Evolutionary conservation across 1,140 invertebrate genomes (phyloP).

Genomic region (Drosophila serrata): DNA sequence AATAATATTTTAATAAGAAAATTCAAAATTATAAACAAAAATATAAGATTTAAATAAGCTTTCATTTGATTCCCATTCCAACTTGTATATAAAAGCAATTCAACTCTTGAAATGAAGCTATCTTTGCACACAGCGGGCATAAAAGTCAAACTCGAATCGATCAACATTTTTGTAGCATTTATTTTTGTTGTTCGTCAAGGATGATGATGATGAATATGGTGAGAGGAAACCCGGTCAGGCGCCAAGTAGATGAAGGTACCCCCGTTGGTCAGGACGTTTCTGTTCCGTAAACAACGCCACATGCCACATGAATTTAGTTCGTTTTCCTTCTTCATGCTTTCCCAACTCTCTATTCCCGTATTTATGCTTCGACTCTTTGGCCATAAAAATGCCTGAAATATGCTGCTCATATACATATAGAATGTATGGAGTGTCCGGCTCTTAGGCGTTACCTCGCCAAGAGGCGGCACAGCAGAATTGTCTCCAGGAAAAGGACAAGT

Average conservation of each 20-base stretch:
- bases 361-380: constrained; percentile 25
- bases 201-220: constrained; percentile 37
- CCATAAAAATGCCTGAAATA: constrained; percentile 74
- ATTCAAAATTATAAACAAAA: no score
- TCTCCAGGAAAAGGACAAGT: constrained; percentile 20
- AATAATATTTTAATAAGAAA: neutral
- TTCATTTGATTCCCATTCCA: neutral
- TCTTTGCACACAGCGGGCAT: constrained; percentile 24
- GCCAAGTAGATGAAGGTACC: constrained; percentile 52
- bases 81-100: neutral
- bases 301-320: constrained; percentile 16
- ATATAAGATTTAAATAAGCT: neutral
- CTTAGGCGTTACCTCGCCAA: constrained; percentile 54
- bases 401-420: constrained; percentile 69
- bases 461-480: constrained; percentile 28
- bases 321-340: neutral
- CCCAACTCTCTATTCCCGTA: constrained; percentile 10
- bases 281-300: constrained; percentile 66
- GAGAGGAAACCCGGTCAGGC: constrained; percentile 23
- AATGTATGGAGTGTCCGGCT: constrained; percentile 40
- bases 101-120: neutral
- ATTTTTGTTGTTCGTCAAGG: constrained; percentile 18
- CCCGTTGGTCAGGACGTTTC: constrained; percentile 43
- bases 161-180: constrained; percentile 53
- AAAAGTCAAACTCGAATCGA: constrained; percentile 68